Evolutionary conservation across 2,888 invertebrate species (phyloP), one percentile per base, ranked within the genome.

Genomic region (Ochropleura plecta): DNA sequence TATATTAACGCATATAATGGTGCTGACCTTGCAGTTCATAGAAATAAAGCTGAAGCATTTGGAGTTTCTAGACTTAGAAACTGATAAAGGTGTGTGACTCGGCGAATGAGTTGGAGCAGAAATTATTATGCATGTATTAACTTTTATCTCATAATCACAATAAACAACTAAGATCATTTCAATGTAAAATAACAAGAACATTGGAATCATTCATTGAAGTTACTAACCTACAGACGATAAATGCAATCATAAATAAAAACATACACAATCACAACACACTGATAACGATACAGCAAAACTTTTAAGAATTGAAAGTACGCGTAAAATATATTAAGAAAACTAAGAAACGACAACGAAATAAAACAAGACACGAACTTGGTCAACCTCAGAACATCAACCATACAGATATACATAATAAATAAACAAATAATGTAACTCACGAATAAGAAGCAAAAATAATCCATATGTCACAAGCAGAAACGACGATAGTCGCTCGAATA

Each of bases 361-460:
- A 10, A 71, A 79, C 0, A 60, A 73, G 42, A 68, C 68, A 70
- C 51, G 55, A 78, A 81, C 78, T 75, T 73, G 73, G 63, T 59
- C 53, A 73, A 80, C 65, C 79, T 72, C 67, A 46, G 40, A 69
- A 42, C 49, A 64, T 76, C 48, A 80, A 63, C 5, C 14, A 63
- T 68, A 78, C 64, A 76, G 46, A 78, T 71, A 81, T 48, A 69
- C 48, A 76, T 76, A 75, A 83, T 66, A 86, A 85, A 87, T 76
- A 86, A 87, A 83, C 76, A 83, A 79, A 73, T 63, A 62, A 73
- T 60, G 75, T 86, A 78, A 83, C 91, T 90, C 78, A 91, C 91
- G 71, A 76, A 86, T 62, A 90, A 79, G 75, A 91, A 91, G 83
- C 91, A 91, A 90, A 90, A 89, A 79, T 89, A 89, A 88, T 89